Conservation (phyloP, 2,888 invertebrate genomes). For the Chironomus riparius region DNA sequence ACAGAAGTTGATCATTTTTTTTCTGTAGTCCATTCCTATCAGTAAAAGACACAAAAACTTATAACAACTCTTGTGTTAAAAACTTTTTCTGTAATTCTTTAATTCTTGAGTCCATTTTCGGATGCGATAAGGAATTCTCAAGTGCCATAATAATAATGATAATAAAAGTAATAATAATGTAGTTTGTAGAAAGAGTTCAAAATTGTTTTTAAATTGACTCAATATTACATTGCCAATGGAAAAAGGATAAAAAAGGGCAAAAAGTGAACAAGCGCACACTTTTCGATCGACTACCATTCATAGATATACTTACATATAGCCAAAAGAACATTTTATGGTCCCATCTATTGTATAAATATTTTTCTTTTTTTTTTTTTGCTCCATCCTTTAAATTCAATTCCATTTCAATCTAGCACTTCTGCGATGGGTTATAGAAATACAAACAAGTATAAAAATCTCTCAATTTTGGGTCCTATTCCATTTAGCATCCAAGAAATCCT, state of each 20-base stretch:
- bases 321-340: neutral
- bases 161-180: too few relatives aligned
- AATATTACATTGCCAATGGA: neutral
- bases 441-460: neutral
- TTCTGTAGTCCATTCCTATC: too few relatives aligned
- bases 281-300: neutral
- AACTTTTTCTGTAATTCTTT: too few relatives aligned
- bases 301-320: neutral
- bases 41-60: too few relatives aligned
- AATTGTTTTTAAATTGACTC: neutral
- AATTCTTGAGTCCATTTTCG: too few relatives aligned
- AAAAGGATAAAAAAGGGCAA: neutral
- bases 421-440: neutral
- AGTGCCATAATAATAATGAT: too few relatives aligned
- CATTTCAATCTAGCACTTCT: neutral
- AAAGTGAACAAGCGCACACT: neutral
- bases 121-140: too few relatives aligned
- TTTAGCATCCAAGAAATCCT: too few relatives aligned
- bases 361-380: neutral
- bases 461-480: too few relatives aligned
- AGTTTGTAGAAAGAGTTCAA: neutral
- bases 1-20: too few relatives aligned
- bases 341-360: neutral
- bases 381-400: neutral
- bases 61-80: too few relatives aligned